These are phyloP conservation scores for Caloenas nicobarica DNA, from an alignment of 2,113 vertebrate species.

Conservation along the genomic window DNA sequence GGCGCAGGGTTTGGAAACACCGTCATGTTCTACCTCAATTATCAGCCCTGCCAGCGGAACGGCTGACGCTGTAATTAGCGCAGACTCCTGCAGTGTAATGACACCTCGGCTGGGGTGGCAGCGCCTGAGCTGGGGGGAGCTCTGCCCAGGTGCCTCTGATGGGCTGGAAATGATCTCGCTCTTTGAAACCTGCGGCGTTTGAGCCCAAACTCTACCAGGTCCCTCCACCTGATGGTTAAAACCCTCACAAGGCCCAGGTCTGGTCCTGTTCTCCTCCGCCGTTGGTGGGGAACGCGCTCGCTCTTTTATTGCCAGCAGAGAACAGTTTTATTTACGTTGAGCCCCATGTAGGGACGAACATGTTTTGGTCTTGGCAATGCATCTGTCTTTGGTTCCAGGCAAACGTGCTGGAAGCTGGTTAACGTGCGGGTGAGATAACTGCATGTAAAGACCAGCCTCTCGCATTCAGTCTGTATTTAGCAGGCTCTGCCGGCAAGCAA, in stretches of 20 bases:
- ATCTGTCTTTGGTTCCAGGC: background rate
- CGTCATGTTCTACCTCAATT: constrained; percentile 51
- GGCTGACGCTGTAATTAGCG: constrained; percentile 60
- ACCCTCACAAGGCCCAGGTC: background rate
- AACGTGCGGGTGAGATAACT: background rate
- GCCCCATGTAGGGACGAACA: background rate
- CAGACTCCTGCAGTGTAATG: background rate
- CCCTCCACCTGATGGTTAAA: background rate
- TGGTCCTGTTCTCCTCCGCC: background rate
- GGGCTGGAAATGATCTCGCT: background rate
- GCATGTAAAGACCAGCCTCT: background rate
- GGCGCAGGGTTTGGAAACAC: constrained; percentile 44
- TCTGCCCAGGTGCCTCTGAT: background rate
- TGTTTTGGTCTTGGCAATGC: background rate
- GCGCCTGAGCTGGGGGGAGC: background rate
- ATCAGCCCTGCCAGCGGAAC: constrained; percentile 11
- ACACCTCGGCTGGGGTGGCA: background rate
- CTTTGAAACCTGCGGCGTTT: background rate
- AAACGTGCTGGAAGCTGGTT: background rate
- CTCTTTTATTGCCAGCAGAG: background rate
- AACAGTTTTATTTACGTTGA: background rate
- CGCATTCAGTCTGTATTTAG: fast-evolving
- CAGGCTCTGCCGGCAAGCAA: background rate
- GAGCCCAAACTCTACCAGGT: background rate
- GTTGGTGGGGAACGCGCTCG: fast-evolving